Percentiles rank a stretch among this genome's conserved stretches.
Conservation (phyloP, 1,140 invertebrate species). For the Sipha flava region DNA sequence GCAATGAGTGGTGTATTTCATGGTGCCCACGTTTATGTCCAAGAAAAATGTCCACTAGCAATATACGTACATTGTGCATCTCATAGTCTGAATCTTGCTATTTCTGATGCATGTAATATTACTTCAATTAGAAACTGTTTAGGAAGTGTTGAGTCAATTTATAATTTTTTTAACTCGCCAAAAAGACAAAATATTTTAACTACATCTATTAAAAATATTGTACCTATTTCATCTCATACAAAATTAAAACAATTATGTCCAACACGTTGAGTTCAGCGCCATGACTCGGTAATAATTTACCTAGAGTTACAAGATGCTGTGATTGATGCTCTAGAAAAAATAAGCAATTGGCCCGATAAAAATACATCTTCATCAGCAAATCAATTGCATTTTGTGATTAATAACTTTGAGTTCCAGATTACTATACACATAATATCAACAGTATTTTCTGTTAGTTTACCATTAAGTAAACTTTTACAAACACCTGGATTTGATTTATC, state of each 20-base stretch:
- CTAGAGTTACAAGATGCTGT: not conserved
- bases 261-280: slow-evolving; percentile 26
- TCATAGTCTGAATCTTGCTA: slow-evolving; percentile 24
- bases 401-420: not conserved
- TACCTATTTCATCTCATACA: slow-evolving; percentile 9
- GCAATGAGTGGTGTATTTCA: slow-evolving; percentile 35
- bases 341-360: not conserved
- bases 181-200: slow-evolving; percentile 14
- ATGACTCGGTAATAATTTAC: slow-evolving; percentile 18
- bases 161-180: slow-evolving; percentile 1
- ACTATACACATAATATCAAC: not conserved
- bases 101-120: not conserved
- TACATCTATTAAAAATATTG: not conserved
- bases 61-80: slow-evolving; percentile 11
- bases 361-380: not conserved
- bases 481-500: slow-evolving; percentile 1
- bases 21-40: slow-evolving; percentile 35
- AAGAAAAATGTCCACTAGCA: not conserved
- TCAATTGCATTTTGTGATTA: not conserved
- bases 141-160: slow-evolving; percentile 1
- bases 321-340: slow-evolving; percentile 3
- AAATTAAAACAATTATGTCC: slow-evolving; percentile 23
- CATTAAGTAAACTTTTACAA: slow-evolving; percentile 17
- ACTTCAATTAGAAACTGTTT: slow-evolving; percentile 27
- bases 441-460: not conserved